Conservation (phyloP, 2,797 vertebrate species). For the Syndactyla subalaris region DNA sequence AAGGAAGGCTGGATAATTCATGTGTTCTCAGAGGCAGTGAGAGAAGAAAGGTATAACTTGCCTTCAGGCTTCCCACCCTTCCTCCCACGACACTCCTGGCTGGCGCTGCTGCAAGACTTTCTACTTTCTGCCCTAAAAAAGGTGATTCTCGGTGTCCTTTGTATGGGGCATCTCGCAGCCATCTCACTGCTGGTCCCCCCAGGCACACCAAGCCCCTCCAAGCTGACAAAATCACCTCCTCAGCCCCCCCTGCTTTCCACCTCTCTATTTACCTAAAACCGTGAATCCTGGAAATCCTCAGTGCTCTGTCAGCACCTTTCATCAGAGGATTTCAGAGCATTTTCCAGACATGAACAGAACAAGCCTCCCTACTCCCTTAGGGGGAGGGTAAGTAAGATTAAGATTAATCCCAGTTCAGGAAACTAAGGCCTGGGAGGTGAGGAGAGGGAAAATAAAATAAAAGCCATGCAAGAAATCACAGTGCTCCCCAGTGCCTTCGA, state of each 20-base stretch:
- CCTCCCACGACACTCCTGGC: not conserved
- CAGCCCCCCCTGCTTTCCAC: not conserved
- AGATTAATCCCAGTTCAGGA: constrained; percentile 5
- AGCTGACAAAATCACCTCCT: not conserved
- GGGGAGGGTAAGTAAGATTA: not conserved
- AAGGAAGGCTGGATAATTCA: constrained; percentile 33
- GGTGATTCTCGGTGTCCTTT: not conserved
- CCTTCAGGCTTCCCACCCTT: constrained; percentile 36
- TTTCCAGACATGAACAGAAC: not conserved
- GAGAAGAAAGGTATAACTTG: constrained; percentile 42
- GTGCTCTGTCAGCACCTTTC: constrained; percentile 27
- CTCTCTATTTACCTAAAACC: not conserved
- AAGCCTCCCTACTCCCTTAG: not conserved
- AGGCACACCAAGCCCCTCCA: fast-evolving
- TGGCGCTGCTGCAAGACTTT: not conserved
- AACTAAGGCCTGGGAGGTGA: not conserved
- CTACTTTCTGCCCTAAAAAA: constrained; percentile 5
- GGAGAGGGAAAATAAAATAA: not conserved
- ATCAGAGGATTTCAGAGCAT: not conserved
- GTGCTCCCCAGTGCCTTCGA: not conserved
- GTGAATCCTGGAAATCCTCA: not conserved
- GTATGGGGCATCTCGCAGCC: fast-evolving
- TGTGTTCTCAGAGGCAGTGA: not conserved
- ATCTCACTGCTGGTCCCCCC: not conserved
- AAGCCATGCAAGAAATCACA: not conserved